A percentile compares a stretch with the other conserved stretches of the same genome.
Evolutionary conservation across 64 coral and sea anemone species (phyloP).

Genomic region (Catalaphyllia jardinei): DNA sequence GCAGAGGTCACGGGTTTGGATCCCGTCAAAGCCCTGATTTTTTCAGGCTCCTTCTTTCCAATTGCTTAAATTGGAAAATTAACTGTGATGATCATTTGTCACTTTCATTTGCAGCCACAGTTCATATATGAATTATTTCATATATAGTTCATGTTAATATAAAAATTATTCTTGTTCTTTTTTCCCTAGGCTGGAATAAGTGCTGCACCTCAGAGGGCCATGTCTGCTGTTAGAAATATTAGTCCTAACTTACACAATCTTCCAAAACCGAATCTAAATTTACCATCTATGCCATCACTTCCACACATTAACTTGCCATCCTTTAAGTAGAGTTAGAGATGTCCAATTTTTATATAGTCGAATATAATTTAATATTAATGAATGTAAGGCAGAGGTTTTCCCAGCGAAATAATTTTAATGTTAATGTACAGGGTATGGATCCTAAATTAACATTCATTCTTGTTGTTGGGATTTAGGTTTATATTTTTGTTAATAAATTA

Average conservation of each 20-base stretch:
- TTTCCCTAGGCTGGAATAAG: slow-evolving; percentile 84
- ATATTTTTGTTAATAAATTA: too few relatives aligned
- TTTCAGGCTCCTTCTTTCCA: too few relatives aligned
- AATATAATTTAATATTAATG: slow-evolving; percentile 6
- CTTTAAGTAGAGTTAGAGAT: slow-evolving; percentile 37
- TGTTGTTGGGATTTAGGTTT: neutral
- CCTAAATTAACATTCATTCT: neutral
- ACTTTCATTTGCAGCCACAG: too few relatives aligned
- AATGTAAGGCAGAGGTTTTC: neutral
- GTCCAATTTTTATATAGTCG: slow-evolving; percentile 22
- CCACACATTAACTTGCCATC: slow-evolving; percentile 88
- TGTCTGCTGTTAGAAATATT: slow-evolving; percentile 92
- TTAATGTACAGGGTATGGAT: slow-evolving; percentile 14
- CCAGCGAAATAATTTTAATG: slow-evolving; percentile 9
- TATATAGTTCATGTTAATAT: too few relatives aligned
- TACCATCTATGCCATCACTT: slow-evolving; percentile 84
- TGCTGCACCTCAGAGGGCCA: slow-evolving; percentile 92
- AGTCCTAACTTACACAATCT: slow-evolving; percentile 93
- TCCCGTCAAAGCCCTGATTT: too few relatives aligned
- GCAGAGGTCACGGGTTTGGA: too few relatives aligned
- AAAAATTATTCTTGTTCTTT: neutral
- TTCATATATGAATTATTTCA: too few relatives aligned
- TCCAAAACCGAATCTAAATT: slow-evolving; percentile 84
- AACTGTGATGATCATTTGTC: too few relatives aligned
- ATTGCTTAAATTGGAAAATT: too few relatives aligned